Evolutionary conservation across 2,888 invertebrate genomes (phyloP), one percentile per base, ranked within the genome.

Genomic region (Cecidostiba fungosa): DNA sequence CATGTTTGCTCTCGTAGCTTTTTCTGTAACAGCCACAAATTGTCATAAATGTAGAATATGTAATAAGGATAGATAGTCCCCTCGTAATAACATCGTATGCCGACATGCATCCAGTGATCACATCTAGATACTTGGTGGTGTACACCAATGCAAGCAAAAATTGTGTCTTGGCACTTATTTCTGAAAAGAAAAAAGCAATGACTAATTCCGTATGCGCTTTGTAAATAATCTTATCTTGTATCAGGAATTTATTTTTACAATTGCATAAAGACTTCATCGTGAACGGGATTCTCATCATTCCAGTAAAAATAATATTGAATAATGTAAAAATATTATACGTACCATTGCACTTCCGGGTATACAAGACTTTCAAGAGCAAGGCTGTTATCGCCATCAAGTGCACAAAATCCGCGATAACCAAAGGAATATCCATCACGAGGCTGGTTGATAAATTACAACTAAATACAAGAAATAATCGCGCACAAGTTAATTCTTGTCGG

Each of bases 321-420:
- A 69, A 69, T 29, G 29, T 69, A 69, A 26, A 69, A 0, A 69
- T 69, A 69, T 19, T 59, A 16, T 29, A 82, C 82, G 10, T 50
- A 82, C 82, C 82, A 16, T 69, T 16, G n/a, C 82, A 82, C 14
- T 69, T 26, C 23, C 69, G 50, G 19, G 47, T 77, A n/a, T 8
- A 16, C 82, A 76, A 82, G 23, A 82, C 54, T 36, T 82, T 82
- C 26, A 82, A 29, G 8, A 82, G 29, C 50, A 82, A 32, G 2
- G 23, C 50, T 19, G 69, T 14, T 1, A 50, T 43, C 1, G 77
- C 77, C 16, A 77, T 1, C n/a, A 26, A 10, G n/a, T 82, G 82
- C 26, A 82, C 6, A 12, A 54, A 82, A 47, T 29, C 26, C 3
- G 29, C 82, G 14, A 81, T 16, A 59, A 26, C 12, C 19, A n/a